Evolutionary conservation across 2,888 invertebrate genomes (phyloP), one percentile per base, ranked within the genome.

Genomic region (Eubasilissa splendida): DNA sequence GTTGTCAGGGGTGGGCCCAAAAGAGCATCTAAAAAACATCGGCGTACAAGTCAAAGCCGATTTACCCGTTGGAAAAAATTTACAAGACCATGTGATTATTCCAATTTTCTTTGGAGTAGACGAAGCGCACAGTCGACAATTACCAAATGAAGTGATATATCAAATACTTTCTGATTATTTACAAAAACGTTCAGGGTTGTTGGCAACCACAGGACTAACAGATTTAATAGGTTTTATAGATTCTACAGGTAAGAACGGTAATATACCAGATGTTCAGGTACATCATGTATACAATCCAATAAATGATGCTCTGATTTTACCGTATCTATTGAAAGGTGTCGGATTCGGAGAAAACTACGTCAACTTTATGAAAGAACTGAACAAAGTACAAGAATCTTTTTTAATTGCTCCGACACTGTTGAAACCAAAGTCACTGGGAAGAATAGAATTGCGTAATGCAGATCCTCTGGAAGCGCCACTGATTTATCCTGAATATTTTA

Each of bases 401-500:
- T 85, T 87, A 3, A 84, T 96, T 81, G 96, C 96, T 92, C 96
- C 97, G 1, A 88, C 96, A n/a, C 87, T 97, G 2, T 87, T 97
- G 12, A 89, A 96, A n/a, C 97, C 97, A 0, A 93, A 93, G 84
- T 96, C 96, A 0, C 89, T 95, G 75, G 97, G 96, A 10, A 94
- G 93, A 86, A 93, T 97, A 0, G 91, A 93, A 83, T 88, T 99
- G 33, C 91, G 92, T 78, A 95, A 94, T 81, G 93, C 93, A 0
- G 96, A 97, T 88, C 98, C 99, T 0, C 95, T 95, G 84, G 94
- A 96, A 75, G 94, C 95, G 86, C 98, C 99, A 0, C 87, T 95
- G 52, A 96, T 99, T 87, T 94, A 99, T 87, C 96, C 99, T 2
- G 97, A 98, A 86, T 99, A 99, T 87, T 95, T 98, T 85, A 94